Evolutionary conservation across 2,113 vertebrate genomes (phyloP).

Genomic region (Speoplatyrhinus poulsoni): DNA sequence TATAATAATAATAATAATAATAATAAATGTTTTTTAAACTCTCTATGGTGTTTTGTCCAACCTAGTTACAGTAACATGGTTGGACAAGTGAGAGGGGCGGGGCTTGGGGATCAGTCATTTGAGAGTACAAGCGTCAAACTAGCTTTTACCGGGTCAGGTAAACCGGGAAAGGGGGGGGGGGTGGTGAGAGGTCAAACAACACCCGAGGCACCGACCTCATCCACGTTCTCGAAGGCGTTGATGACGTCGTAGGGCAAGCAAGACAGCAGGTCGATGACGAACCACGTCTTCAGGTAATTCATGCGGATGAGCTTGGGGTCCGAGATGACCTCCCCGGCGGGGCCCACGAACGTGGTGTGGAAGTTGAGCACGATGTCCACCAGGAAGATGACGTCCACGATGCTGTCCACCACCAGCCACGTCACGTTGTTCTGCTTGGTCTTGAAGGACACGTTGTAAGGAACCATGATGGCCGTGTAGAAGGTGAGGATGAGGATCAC

Average conservation of each 20-base stretch:
- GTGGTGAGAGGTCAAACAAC: too few species aligned
- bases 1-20: too few species aligned
- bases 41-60: too few species aligned
- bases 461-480: constrained; percentile 99
- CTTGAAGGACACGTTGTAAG: constrained; percentile 99
- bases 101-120: too few species aligned
- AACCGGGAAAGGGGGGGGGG: too few species aligned
- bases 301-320: constrained; percentile 98
- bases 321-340: constrained; percentile 96
- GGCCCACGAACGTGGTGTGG: constrained; percentile 97
- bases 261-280: constrained; percentile 97
- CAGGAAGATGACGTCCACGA: constrained; percentile 98
- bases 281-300: constrained; percentile 99
- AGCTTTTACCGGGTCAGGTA: too few species aligned
- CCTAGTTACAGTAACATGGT: too few species aligned
- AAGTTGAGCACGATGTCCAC: constrained; percentile 99
- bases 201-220: constrained; percentile 86
- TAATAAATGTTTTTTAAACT: too few species aligned
- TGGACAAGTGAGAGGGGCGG: too few species aligned
- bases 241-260: constrained; percentile 98
- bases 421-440: constrained; percentile 99
- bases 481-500: constrained; percentile 99
- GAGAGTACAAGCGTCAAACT: too few species aligned
- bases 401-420: constrained; percentile 98
- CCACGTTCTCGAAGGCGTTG: constrained; percentile 98